Evolutionary conservation across 1,140 invertebrate species (phyloP).

Genomic region (Magallana ariakensis): DNA sequence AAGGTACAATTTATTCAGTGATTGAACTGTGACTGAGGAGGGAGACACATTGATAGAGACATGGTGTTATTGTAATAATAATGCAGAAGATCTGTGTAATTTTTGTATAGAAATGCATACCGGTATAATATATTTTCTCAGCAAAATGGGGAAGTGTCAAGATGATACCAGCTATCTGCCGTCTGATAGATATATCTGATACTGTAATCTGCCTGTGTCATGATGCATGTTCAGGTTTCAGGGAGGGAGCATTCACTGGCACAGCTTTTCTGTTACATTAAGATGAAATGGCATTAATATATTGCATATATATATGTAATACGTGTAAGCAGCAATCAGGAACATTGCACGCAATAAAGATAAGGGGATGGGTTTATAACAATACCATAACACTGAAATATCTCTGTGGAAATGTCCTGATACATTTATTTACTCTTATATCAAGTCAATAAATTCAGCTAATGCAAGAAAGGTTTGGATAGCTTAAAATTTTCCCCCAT

Average conservation of each 20-base stretch:
- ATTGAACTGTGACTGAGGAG: too few species aligned
- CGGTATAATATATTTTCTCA: too few species aligned
- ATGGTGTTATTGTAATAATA: too few species aligned
- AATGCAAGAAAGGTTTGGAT: neutral
- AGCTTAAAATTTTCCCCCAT: neutral
- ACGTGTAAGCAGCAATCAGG: neutral
- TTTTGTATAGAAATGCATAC: too few species aligned
- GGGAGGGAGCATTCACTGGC: neutral
- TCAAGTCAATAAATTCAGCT: too few species aligned
- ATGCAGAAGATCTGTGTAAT: too few species aligned
- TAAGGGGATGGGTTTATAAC: neutral
- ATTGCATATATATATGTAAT: constrained; percentile 5
- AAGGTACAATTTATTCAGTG: too few species aligned
- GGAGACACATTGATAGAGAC: too few species aligned
- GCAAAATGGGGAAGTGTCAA: too few species aligned
- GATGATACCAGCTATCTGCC: too few species aligned
- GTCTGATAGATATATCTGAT: constrained; percentile 14
- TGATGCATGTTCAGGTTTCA: constrained; percentile 14
- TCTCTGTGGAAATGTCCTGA: too few species aligned
- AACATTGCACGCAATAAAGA: constrained; percentile 19
- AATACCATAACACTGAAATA: neutral
- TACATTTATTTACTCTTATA: too few species aligned
- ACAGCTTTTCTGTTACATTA: neutral
- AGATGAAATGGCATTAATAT: constrained; percentile 33
- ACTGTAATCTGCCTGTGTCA: neutral